Evolutionary conservation across 2,113 vertebrate species (phyloP).

Genomic region (Rana temporaria): DNA sequence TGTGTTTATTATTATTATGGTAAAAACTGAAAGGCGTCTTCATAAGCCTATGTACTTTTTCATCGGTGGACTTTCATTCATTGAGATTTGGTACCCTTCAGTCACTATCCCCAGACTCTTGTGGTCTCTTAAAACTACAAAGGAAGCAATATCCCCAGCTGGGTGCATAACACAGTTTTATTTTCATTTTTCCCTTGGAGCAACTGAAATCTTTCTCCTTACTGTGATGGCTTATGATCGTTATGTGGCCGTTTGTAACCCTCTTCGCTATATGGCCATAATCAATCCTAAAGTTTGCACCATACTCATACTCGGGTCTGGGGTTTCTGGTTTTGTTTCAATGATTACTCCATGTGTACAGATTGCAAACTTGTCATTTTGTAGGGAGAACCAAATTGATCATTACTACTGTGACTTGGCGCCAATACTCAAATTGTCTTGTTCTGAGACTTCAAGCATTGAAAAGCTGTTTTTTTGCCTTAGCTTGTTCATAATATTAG

Average conservation of each 20-base stretch:
- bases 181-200: constrained; percentile 43
- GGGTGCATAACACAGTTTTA: constrained; percentile 45
- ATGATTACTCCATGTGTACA: constrained; percentile 30
- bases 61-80: constrained; percentile 36
- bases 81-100: constrained; percentile 48
- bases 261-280: constrained; percentile 22
- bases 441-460: background rate
- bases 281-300: constrained; percentile 10
- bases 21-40: constrained; percentile 1
- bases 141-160: constrained; percentile 17
- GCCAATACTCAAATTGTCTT: constrained; percentile 25
- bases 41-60: constrained; percentile 53
- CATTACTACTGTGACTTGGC: constrained; percentile 51
- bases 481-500: constrained; percentile 26
- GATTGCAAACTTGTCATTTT: constrained; percentile 38
- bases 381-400: constrained; percentile 29
- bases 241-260: constrained; percentile 40
- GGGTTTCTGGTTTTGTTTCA: background rate
- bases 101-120: constrained; percentile 43
- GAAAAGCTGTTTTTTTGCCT: background rate
- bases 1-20: constrained; percentile 4
- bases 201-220: constrained; percentile 12
- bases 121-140: background rate
- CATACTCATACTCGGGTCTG: constrained; percentile 1
- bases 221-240: constrained; percentile 37